Conservation (phyloP, 92 coral and sea anemone genomes). For the Umimayanthus chanpuru region DNA sequence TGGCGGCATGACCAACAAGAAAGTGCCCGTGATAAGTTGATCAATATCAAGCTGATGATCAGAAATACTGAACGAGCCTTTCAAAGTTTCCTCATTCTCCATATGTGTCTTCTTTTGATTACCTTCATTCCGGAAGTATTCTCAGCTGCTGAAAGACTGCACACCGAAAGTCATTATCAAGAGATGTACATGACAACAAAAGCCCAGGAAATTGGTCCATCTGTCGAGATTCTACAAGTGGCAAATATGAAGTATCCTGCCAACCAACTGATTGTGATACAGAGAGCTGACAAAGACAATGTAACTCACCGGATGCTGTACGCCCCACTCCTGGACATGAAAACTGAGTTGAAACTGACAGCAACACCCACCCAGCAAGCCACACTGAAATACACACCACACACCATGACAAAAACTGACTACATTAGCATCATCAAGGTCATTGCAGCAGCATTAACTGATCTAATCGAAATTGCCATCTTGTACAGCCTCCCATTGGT, state of each 20-base stretch:
- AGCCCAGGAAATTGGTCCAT: neutral
- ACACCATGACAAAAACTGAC: conserved; percentile 23
- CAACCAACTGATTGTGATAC: neutral
- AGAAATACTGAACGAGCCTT: conserved; percentile 57
- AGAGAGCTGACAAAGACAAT: neutral
- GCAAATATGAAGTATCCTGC: neutral
- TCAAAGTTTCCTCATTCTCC: conserved; percentile 54
- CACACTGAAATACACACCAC: neutral
- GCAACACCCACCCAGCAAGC: neutral
- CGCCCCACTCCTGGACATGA: neutral
- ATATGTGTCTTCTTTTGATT: conserved; percentile 48
- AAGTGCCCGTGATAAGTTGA: conserved; percentile 61
- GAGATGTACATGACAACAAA: neutral
- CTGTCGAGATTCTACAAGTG: neutral
- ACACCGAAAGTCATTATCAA: conserved; percentile 52
- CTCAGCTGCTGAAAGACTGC: conserved; percentile 56
- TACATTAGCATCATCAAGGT: conserved; percentile 45
- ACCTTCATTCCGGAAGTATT: conserved; percentile 60
- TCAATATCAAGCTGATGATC: conserved; percentile 50
- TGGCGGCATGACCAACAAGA: conserved; percentile 48
- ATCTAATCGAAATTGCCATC: conserved; percentile 60
- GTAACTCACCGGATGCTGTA: neutral
- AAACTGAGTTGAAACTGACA: too few relatives aligned
- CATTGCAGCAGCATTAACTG: conserved; percentile 30
- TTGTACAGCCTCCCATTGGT: conserved; percentile 73